Evolutionary conservation across 2,113 vertebrate genomes (phyloP).

Genomic region (Cryptotis parvus): DNA sequence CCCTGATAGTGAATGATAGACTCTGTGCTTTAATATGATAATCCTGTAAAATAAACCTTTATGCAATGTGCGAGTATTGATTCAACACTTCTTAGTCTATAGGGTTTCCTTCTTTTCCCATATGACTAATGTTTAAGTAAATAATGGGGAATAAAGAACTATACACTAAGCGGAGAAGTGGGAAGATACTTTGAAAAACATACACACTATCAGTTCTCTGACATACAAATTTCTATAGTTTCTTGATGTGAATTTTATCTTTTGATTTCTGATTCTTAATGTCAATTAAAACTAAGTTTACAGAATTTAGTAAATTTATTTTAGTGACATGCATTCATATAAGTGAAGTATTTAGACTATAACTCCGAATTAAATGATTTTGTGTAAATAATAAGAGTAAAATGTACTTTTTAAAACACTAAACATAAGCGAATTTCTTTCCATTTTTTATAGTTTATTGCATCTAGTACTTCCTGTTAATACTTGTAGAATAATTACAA

Average conservation of each 20-base stretch:
- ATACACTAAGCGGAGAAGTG: not conserved
- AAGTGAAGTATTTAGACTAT: not conserved
- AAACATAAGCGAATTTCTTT: constrained; percentile 4
- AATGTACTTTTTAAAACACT: constrained; percentile 18
- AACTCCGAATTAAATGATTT: not conserved
- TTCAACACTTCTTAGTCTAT: not conserved
- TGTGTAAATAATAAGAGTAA: not conserved
- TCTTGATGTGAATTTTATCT: constrained; percentile 8
- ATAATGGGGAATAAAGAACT: not conserved
- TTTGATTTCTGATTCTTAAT: constrained; percentile 31
- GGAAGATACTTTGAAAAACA: not conserved
- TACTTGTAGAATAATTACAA: too few species aligned
- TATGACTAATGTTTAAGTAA: constrained; percentile 29
- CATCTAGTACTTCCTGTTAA: not conserved
- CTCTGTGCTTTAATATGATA: not conserved
- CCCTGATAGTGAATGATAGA: not conserved
- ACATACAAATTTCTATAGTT: not conserved
- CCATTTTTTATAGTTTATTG: not conserved
- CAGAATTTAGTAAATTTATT: constrained; percentile 27
- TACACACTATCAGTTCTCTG: not conserved
- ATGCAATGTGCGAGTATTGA: not conserved
- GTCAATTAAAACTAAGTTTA: not conserved
- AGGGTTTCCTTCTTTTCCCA: not conserved
- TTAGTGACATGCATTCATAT: not conserved
- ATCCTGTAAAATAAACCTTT: not conserved